Percentiles rank a stretch among this genome's conserved stretches.
Conservation (phyloP, 2,888 invertebrate genomes). For the Synanthedon vespiformis region DNA sequence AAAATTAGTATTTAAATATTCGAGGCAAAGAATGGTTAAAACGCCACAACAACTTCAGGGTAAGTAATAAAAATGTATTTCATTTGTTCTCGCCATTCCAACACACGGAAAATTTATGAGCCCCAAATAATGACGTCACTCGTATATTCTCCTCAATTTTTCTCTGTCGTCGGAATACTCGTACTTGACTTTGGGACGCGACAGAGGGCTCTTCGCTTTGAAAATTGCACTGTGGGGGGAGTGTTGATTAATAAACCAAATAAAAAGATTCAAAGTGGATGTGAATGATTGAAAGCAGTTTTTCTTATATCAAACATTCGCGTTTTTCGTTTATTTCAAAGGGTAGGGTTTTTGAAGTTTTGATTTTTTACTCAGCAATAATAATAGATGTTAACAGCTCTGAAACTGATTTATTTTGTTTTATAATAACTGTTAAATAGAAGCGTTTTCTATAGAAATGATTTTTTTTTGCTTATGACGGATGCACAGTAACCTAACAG, state of each 20-base stretch:
- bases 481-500: too few species aligned
- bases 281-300: conserved; percentile 27
- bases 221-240: conserved; percentile 46
- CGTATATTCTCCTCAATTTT: conserved; percentile 39
- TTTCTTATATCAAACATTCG: conserved; percentile 10
- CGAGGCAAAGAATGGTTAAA: too few species aligned
- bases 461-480: too few species aligned
- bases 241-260: conserved; percentile 58
- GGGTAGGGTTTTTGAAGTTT: conserved; percentile 2
- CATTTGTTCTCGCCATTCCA: conserved; percentile 8
- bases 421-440: neutral
- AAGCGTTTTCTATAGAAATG: neutral
- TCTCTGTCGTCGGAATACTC: conserved; percentile 32
- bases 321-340: conserved; percentile 18
- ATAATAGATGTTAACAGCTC: neutral
- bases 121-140: conserved; percentile 8
- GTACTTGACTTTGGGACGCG: conserved; percentile 42
- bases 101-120: conserved; percentile 4
- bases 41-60: too few species aligned
- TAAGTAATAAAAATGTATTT: neutral
- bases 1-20: too few species aligned
- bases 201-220: conserved; percentile 42
- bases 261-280: conserved; percentile 34
- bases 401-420: neutral
- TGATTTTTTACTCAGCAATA: neutral